phyloP scores from a whole-genome alignment of 2,113 vertebrate genomes.

The Corapipo altera region DNA sequence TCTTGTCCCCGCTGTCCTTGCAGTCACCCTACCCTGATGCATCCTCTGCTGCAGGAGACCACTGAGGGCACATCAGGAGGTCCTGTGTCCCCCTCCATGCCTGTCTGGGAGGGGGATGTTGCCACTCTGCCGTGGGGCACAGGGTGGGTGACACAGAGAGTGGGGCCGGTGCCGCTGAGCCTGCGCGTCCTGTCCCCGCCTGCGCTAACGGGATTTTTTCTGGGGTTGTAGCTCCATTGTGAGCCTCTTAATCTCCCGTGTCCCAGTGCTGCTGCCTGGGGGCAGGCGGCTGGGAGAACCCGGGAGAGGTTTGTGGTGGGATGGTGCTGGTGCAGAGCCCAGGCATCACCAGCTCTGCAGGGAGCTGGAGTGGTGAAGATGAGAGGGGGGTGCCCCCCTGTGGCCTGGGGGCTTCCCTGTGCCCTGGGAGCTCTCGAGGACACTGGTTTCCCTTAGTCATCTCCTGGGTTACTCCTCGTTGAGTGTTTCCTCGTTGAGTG shows the following conservation, averaged over 20 bases:
- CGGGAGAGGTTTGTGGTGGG: not conserved
- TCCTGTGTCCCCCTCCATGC: not conserved
- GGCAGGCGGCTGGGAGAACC: not conserved
- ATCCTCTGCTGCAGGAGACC: not conserved
- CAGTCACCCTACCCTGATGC: not conserved
- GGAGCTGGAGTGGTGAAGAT: not conserved
- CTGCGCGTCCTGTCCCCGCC: not conserved
- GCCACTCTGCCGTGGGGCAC: not conserved
- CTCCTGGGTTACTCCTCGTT: not conserved
- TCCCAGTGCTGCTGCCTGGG: not conserved
- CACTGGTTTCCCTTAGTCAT: not conserved
- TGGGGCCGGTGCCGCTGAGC: not conserved
- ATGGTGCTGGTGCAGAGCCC: not conserved
- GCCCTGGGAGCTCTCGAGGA: not conserved
- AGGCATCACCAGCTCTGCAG: not conserved
- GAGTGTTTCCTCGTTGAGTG: not conserved
- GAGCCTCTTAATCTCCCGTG: not conserved
- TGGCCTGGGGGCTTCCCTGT: not conserved
- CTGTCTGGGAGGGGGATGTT: not conserved
- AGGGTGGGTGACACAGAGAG: not conserved
- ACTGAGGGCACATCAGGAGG: not conserved
- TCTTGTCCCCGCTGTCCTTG: not conserved
- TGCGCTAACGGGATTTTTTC: slow-evolving; percentile 26
- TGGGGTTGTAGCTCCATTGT: slow-evolving; percentile 42
- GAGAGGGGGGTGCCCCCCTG: fast-evolving